Evolutionary conservation across 2,888 invertebrate genomes (phyloP), one percentile per base, ranked within the genome.

Genomic region (Aromia moschata): DNA sequence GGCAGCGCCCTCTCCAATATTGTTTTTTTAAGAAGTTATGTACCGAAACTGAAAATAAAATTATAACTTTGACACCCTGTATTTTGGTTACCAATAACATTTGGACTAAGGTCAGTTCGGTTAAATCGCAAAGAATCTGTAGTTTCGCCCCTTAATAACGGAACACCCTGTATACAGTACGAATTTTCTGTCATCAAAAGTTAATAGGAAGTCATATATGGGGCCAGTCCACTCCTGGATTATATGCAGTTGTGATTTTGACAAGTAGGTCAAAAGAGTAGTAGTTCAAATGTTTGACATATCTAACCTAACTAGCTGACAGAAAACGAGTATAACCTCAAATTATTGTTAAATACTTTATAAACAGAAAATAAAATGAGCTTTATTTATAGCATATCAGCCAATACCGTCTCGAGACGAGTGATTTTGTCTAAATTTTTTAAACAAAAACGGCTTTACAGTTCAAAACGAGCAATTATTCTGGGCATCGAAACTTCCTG

Each of bases 401-500:
- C 7, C 3, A 25, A 25, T 5, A 25, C 4, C 7, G 7, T 7
- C 7, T 25, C 7, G 7, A 25, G 25, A 25, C 3, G 4, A 3
- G 7, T 25, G 1, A 20, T 20, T 38, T 2, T 5, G 2, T 14
- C 10, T 25, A 9, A 3, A 9, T 9, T 25, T n/a, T n/a, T 3
- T n/a, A 17, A n/a, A 7, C 25, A 49, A n/a, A 3, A 14, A 20
- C 20, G 52, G 11, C 43, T 36, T 9, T 55, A 18, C 31, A 53
- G 58, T 49, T 56, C 43, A 3, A 58, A 46, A 18, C 63, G 46
- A 20, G 58, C 53, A n/a, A 43, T 81, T 57, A 83, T 98, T 53
- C 82, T 98, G 67, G 98, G 98, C 3, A 97, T 98, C 71, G 98
- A 98, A 85, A 96, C 96, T 2, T 97, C 97, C 62, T 98, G 97